These are phyloP conservation scores for Conchocele bisecta DNA, from an alignment of 2,888 invertebrate species.

Conservation along the genomic window DNA sequence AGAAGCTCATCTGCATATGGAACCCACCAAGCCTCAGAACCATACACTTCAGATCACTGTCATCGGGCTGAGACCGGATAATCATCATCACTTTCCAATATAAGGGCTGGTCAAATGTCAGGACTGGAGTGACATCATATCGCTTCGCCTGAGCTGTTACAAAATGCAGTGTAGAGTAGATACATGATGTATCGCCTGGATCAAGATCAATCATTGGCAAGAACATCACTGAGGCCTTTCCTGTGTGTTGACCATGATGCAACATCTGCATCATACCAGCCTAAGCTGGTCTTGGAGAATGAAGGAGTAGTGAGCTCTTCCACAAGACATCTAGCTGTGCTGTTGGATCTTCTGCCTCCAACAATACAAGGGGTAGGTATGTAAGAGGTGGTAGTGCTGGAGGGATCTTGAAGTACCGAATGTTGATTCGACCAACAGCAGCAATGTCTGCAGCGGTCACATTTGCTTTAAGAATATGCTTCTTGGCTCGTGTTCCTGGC, in stretches of 20 bases:
- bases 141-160: constrained; percentile 35
- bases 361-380: no score
- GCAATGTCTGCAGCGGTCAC: neutral
- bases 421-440: constrained; percentile 2
- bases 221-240: constrained; percentile 20
- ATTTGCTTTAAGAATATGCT: neutral
- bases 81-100: constrained; percentile 61
- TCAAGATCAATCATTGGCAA: neutral
- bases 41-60: constrained; percentile 30
- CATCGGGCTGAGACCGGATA: constrained; percentile 12
- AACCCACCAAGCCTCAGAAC: constrained; percentile 56
- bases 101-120: constrained; percentile 62
- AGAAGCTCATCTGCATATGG: constrained; percentile 63
- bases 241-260: constrained; percentile 27
- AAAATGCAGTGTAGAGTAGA: constrained; percentile 49
- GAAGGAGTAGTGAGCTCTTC: neutral
- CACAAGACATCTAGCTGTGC: neutral
- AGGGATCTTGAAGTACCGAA: neutral
- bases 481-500: neutral
- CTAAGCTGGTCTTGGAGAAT: constrained; percentile 10
- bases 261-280: constrained; percentile 41
- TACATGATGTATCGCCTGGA: neutral
- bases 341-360: neutral
- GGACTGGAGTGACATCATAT: constrained; percentile 28
- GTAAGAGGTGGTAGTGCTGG: neutral